A percentile compares a stretch with the other conserved stretches of the same genome.
Evolutionary conservation across 2,113 vertebrate genomes (phyloP).

Genomic region (Sylvia atricapilla): DNA sequence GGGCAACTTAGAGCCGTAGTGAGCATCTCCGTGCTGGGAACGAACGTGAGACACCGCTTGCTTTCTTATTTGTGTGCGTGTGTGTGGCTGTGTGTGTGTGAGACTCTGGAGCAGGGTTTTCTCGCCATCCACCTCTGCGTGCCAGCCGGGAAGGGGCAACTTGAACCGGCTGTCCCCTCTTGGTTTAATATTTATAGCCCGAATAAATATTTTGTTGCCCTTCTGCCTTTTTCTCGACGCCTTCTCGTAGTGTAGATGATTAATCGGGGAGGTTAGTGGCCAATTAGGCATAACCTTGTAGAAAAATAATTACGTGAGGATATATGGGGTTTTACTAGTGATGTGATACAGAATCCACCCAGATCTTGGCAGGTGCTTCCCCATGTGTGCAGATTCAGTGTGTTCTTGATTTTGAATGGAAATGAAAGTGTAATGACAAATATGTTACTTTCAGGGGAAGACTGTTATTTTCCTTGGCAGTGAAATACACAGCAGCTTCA

Average conservation of each 20-base stretch:
- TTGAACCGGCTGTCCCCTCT: background rate
- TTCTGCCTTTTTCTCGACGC: constrained; percentile 11
- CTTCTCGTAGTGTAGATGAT: constrained; percentile 47
- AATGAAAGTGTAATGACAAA: background rate
- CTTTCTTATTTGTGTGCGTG: background rate
- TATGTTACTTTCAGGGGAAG: background rate
- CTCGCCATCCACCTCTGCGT: background rate
- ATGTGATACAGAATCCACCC: constrained; percentile 20
- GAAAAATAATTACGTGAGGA: constrained; percentile 57
- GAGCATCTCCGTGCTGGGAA: background rate
- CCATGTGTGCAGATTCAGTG: background rate
- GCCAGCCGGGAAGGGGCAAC: background rate
- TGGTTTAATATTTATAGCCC: background rate
- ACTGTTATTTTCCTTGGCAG: background rate
- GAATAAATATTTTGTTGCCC: constrained; percentile 15
- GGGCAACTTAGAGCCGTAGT: constrained; percentile 22
- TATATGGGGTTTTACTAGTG: constrained; percentile 13
- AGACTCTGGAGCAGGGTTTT: background rate
- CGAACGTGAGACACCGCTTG: background rate
- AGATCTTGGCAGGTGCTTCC: constrained; percentile 16
- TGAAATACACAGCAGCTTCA: background rate
- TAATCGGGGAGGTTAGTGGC: constrained; percentile 69
- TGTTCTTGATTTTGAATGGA: constrained; percentile 17
- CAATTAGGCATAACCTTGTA: constrained; percentile 71
- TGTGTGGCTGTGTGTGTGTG: background rate